phyloP scores from a whole-genome alignment of 2,113 vertebrate species.

The Climacteris rufus region DNA sequence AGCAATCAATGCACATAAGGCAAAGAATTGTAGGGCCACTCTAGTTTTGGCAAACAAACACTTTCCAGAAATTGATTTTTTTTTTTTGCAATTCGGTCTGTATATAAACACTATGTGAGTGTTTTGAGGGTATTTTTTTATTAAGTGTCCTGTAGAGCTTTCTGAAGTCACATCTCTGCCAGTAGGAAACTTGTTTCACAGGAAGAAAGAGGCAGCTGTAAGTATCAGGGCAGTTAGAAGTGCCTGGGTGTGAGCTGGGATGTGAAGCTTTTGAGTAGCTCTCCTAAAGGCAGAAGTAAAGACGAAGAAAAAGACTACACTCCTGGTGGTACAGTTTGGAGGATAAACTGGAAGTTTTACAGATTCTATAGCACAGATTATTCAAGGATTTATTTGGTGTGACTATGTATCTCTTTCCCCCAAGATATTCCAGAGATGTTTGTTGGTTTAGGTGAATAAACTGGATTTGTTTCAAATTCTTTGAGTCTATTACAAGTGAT shows the following conservation, averaged over 20 bases:
- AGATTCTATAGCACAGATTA: not conserved
- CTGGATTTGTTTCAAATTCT: not conserved
- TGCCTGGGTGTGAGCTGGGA: fast-evolving
- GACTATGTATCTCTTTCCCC: not conserved
- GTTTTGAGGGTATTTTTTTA: too few relatives aligned
- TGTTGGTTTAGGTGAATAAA: not conserved
- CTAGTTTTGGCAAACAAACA: not conserved
- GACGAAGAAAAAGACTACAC: not conserved
- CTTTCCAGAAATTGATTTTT: not conserved
- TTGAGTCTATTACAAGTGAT: not conserved
- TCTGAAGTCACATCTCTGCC: not conserved
- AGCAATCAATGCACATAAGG: not conserved
- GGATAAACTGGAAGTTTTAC: not conserved
- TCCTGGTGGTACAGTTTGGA: not conserved
- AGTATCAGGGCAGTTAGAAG: not conserved
- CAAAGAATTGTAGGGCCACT: not conserved
- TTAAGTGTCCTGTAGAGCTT: not conserved
- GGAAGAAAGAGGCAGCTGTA: not conserved
- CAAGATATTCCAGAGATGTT: not conserved
- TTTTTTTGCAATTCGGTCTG: fast-evolving
- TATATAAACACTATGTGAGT: fast-evolving
- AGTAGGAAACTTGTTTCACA: not conserved
- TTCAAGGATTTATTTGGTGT: not conserved
- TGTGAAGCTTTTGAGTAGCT: not conserved
- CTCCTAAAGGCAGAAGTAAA: not conserved